Conservation (phyloP, 2,888 invertebrate genomes). For the Rhorus exstirpatorius region DNA sequence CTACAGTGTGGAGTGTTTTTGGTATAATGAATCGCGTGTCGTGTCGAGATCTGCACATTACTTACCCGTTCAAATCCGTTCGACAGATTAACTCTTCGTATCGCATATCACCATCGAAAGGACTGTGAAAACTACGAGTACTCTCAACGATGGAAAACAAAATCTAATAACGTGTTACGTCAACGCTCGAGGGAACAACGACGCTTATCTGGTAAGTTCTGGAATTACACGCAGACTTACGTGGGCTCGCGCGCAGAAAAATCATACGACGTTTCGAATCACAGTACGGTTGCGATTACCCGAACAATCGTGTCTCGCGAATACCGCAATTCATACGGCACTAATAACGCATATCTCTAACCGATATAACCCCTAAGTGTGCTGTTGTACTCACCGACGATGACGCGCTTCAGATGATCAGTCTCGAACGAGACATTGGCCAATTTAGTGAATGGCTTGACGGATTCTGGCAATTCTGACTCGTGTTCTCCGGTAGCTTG, state of each 20-base stretch:
- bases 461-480: conserved; percentile 84
- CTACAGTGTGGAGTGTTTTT: conserved; percentile 51
- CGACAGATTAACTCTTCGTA: conserved; percentile 32
- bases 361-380: conserved; percentile 56
- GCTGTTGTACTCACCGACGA: conserved; percentile 80
- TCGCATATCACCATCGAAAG: conserved; percentile 34
- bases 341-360: conserved; percentile 30
- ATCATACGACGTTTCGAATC: not conserved
- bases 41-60: conserved; percentile 50
- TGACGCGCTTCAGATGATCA: conserved; percentile 79
- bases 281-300: not conserved
- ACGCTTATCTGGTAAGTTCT: not conserved
- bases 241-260: not conserved
- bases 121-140: conserved; percentile 37
- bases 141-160: conserved; percentile 39
- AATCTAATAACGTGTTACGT: conserved; percentile 28
- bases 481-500: conserved; percentile 86
- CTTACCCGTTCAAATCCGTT: conserved; percentile 52
- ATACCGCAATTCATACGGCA: conserved; percentile 1
- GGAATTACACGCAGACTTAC: conserved; percentile 19
- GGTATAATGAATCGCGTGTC: conserved; percentile 58
- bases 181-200: not conserved
- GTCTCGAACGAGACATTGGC: conserved; percentile 83
- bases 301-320: conserved; percentile 13
- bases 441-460: conserved; percentile 85